These are phyloP conservation scores for Cheirogaleus medius DNA, from an alignment of 2,113 vertebrate species.

Conservation along the genomic window DNA sequence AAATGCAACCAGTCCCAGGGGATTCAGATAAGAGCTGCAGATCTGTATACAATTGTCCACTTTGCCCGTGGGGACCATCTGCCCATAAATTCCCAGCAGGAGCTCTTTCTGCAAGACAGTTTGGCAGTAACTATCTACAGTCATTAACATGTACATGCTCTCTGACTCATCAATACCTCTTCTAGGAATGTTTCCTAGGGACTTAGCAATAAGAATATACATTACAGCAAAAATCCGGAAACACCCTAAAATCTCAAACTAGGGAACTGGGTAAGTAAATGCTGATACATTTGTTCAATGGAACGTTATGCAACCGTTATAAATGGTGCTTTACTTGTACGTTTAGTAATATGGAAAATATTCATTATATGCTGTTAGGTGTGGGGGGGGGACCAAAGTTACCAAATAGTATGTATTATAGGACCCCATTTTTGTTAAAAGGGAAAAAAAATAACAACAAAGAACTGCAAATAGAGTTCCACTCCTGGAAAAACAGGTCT, in stretches of 20 bases:
- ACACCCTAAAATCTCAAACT: background rate
- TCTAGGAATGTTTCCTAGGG: background rate
- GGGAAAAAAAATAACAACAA: background rate
- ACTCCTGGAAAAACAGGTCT: background rate
- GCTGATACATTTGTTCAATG: background rate
- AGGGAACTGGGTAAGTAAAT: background rate
- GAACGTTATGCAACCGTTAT: background rate
- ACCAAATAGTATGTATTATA: background rate
- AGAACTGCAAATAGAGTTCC: background rate
- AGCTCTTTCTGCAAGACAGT: background rate
- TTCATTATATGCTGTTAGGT: background rate
- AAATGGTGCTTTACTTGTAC: background rate
- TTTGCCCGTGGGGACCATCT: fast-evolving
- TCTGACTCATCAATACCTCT: background rate
- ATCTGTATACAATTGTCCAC: background rate
- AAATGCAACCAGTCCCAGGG: background rate
- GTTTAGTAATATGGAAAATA: background rate
- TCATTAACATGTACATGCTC: background rate
- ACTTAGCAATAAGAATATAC: background rate
- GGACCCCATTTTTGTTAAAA: background rate
- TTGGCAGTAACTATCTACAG: background rate
- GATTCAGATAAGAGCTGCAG: fast-evolving
- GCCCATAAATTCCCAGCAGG: background rate
- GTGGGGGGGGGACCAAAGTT: background rate
- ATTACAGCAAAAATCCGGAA: background rate